Conservation (phyloP, 2,797 vertebrate species). For the Podarcis siculus region DNA sequence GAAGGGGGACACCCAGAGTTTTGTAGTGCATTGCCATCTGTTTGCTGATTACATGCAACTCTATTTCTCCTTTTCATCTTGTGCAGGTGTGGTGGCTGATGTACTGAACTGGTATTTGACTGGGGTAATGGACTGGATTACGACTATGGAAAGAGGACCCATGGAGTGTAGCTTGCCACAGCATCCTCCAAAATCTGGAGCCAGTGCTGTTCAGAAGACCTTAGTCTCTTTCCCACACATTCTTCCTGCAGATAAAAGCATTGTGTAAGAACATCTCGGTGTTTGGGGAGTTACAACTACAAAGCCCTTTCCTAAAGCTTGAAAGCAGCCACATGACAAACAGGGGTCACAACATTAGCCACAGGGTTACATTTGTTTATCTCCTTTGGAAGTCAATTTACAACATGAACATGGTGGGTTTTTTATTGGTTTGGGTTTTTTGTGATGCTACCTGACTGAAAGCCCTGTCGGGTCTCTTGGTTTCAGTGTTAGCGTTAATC, state of each 20-base stretch:
- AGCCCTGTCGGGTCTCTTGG: background rate
- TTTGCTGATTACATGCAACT: no score
- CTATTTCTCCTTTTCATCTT: no score
- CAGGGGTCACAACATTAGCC: accelerated
- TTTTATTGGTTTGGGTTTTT: background rate
- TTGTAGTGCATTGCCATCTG: no score
- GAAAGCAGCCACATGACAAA: background rate
- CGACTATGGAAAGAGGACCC: no score
- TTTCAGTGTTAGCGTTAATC: background rate
- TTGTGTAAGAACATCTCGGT: background rate
- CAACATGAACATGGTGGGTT: background rate
- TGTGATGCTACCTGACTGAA: background rate
- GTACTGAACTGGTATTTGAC: no score
- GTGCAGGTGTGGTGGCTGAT: no score
- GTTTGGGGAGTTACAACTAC: background rate
- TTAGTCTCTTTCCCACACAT: background rate
- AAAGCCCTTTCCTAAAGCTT: background rate
- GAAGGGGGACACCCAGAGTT: no score
- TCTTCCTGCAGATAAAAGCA: background rate
- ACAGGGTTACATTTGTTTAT: background rate
- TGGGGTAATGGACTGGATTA: no score
- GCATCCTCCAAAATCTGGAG: no score
- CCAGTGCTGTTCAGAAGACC: background rate
- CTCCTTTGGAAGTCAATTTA: background rate
- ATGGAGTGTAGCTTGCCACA: no score